Base-by-base conservation (phyloP, 2,113 vertebrate genomes). In the Scophthalmus maximus region DNA sequence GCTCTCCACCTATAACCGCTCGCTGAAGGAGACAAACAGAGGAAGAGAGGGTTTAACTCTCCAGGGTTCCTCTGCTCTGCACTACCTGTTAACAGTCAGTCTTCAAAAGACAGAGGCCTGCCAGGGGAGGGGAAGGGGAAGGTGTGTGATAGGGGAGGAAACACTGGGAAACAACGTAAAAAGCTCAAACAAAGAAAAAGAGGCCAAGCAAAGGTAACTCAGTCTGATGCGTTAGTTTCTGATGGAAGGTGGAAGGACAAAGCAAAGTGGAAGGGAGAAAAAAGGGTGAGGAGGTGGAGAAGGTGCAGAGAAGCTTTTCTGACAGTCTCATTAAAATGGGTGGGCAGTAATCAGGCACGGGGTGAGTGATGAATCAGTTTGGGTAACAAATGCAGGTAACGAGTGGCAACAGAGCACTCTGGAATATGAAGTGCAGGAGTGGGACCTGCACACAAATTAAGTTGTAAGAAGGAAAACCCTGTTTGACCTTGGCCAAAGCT, bases 51-150 rank as follows among this genome's bases (percentile, higher is more conserved):
- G 47, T 52, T 65, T 20, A 61, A 60, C 55, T 88, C 78, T 87
- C 76, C 38, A 14, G 84, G 76, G 82, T 72, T 44, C 40, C 62
- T 42, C 65, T 65, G 49, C 60, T 62, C 66, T 65, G 36, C 73
- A 49, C 79, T 87, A 82, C 66, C 83, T 90, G 82, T 75, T 89
- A 87, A 87, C 75, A 81, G 76, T 67, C 59, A 26, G 65, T 76
- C 81, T 87, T 90, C 85, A 92, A 91, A 90, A 80, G 76, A 76
- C 52, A 52, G 62, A 79, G 78, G 53, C 69, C 73, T 73, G 68
- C 47, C 70, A 73, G 57, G 60, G 76, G 76, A 76, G 49, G 72
- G 58, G 58, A 78, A 14, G 59, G 68, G 50, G 51, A 65, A 30
- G 59, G 60, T 20, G 58, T 66, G 73, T 74, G 73, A 74, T 62